phyloP scores from a whole-genome alignment of 2,888 invertebrate species.

The Dasysyrphus albostriatus region DNA sequence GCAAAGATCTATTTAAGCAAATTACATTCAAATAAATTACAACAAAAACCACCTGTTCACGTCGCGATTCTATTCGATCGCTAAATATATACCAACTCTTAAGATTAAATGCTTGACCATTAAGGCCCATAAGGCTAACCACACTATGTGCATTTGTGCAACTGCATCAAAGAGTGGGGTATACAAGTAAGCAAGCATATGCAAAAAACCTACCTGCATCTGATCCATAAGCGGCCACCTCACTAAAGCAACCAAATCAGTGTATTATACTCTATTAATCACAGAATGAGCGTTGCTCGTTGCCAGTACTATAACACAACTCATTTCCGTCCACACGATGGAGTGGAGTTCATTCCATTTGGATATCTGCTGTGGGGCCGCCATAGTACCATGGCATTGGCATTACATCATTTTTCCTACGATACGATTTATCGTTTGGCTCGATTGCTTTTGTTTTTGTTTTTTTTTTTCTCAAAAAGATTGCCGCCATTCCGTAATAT shows the following conservation, averaged over 20 bases:
- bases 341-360: constrained; percentile 48
- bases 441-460: constrained; percentile 51
- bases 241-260: constrained; percentile 48
- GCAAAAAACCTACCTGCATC: constrained; percentile 25
- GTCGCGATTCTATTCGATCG: constrained; percentile 28
- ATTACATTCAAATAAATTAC: constrained; percentile 67
- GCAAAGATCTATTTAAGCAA: constrained; percentile 57
- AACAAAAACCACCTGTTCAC: constrained; percentile 63
- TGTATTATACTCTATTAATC: constrained; percentile 72
- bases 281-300: constrained; percentile 45
- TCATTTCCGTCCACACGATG: constrained; percentile 65
- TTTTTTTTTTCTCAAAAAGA: constrained; percentile 68
- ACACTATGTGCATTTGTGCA: constrained; percentile 57
- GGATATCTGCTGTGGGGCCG: constrained; percentile 39
- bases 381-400: constrained; percentile 28
- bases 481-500: constrained; percentile 65
- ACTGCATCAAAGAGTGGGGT: constrained; percentile 21
- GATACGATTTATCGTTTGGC: constrained; percentile 69
- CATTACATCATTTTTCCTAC: constrained; percentile 73
- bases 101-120: constrained; percentile 71
- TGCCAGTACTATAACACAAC: constrained; percentile 36
- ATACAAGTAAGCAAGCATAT: neutral
- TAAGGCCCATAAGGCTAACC: constrained; percentile 67
- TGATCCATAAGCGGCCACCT: constrained; percentile 28
- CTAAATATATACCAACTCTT: constrained; percentile 59